Conservation (phyloP, 2,113 vertebrate species). For the Scatophagus argus region DNA sequence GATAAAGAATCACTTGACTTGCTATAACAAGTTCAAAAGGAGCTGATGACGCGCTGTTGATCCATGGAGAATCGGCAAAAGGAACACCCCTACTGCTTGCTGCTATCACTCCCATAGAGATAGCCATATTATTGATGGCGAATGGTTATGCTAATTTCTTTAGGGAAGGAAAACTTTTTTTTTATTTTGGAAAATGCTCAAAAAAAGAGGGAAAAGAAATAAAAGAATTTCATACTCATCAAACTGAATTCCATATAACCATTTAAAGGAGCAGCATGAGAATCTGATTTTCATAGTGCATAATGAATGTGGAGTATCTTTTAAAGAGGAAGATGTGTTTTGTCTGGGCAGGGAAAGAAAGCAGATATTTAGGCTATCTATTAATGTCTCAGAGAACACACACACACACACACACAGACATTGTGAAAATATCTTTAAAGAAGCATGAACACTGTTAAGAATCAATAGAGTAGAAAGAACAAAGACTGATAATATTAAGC, state of each 20-base stretch:
- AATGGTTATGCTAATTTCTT: conserved; percentile 95
- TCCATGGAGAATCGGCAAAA: conserved; percentile 97
- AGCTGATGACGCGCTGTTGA: conserved; percentile 95
- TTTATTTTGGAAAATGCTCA: conserved; percentile 90
- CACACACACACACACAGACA: neutral
- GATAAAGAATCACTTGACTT: conserved; percentile 99
- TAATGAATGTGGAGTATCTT: conserved; percentile 80
- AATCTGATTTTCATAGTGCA: conserved; percentile 85
- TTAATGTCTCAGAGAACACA: conserved; percentile 53
- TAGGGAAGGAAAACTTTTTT: conserved; percentile 84
- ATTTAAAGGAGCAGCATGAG: conserved; percentile 87
- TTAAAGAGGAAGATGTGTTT: conserved; percentile 70
- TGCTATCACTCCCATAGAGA: conserved; percentile 95
- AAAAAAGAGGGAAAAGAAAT: conserved; percentile 66
- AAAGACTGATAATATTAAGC: neutral
- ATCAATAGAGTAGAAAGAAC: neutral
- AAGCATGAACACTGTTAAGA: neutral
- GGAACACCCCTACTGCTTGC: conserved; percentile 94
- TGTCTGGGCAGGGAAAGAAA: conserved; percentile 76
- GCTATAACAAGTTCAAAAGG: conserved; percentile 99
- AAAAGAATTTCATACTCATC: conserved; percentile 89
- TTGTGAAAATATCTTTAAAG: conserved; percentile 20
- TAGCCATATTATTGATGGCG: conserved; percentile 94
- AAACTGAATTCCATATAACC: conserved; percentile 89
- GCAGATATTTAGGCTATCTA: conserved; percentile 71